phyloP scores from a whole-genome alignment of 2,888 invertebrate genomes.

The Torymus tubicola region DNA sequence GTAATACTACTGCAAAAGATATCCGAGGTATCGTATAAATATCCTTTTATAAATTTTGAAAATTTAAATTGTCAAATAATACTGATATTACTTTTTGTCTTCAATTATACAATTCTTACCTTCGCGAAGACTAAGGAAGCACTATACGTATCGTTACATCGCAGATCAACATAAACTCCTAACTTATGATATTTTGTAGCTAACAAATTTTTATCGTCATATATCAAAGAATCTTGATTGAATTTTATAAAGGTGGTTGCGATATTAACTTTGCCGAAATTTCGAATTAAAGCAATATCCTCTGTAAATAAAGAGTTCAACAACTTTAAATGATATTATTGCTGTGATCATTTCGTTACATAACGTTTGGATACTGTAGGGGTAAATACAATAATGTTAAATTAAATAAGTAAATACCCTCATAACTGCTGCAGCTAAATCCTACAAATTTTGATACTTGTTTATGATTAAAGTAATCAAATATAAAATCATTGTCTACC shows the following conservation, averaged over 20 bases:
- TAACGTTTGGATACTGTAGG: too few species aligned
- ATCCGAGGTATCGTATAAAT: too few species aligned
- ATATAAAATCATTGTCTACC: constrained; percentile 31
- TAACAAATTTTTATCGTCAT: background rate
- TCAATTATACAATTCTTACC: constrained; percentile 26
- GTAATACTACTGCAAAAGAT: too few species aligned
- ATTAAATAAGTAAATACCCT: too few species aligned
- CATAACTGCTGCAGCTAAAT: constrained; percentile 25
- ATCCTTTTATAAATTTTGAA: too few species aligned
- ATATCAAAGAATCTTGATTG: background rate
- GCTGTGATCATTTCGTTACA: too few species aligned
- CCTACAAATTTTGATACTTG: constrained; percentile 10
- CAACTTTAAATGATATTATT: too few species aligned
- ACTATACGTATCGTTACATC: background rate
- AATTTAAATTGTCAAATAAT: too few species aligned
- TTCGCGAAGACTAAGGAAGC: background rate
- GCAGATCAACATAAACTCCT: constrained; percentile 13
- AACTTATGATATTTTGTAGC: constrained; percentile 18
- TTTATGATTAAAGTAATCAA: constrained; percentile 47
- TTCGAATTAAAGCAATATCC: background rate
- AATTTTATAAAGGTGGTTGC: background rate
- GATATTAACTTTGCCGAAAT: constrained; percentile 1
- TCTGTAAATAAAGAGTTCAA: background rate
- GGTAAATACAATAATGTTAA: too few species aligned
- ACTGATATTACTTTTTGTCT: too few species aligned